These are phyloP conservation scores for Halcyon chelicuti DNA, from an alignment of 2,797 vertebrate species.

Conservation along the genomic window DNA sequence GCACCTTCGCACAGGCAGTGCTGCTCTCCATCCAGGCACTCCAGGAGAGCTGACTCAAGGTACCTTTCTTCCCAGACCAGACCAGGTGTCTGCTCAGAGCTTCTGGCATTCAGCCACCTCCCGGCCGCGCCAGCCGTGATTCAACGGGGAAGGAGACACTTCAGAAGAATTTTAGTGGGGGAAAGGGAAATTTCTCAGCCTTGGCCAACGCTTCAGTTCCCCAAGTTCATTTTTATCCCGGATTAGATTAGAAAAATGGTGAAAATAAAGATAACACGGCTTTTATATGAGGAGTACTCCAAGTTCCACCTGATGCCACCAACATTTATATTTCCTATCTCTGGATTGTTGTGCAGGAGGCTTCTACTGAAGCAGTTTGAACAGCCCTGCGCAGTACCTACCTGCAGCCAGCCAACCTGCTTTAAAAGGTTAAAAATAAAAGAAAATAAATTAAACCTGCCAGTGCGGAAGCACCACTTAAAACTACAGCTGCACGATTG, in stretches of 20 bases:
- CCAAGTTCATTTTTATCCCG: neutral
- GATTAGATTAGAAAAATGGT: neutral
- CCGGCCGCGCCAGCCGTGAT: neutral
- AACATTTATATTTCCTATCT: neutral
- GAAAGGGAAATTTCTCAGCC: neutral
- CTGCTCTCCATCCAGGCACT: neutral
- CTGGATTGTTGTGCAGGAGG: neutral
- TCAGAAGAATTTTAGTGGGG: neutral
- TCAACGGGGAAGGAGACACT: neutral
- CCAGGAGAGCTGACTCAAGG: rapidly evolving
- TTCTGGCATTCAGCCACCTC: neutral
- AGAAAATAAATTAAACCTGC: neutral
- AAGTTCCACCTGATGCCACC: neutral
- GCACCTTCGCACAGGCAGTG: rapidly evolving
- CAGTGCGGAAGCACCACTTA: neutral
- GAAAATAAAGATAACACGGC: neutral
- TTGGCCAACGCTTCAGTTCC: neutral
- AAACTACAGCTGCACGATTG: neutral
- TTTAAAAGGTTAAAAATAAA: neutral
- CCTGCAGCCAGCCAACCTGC: neutral
- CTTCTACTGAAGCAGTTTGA: neutral
- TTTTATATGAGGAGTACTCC: neutral
- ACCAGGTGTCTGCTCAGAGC: neutral
- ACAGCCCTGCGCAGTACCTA: neutral
- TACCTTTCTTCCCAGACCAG: neutral